Base-by-base conservation (phyloP, 2,888 invertebrate species). In the Ichneumon xanthorius region DNA sequence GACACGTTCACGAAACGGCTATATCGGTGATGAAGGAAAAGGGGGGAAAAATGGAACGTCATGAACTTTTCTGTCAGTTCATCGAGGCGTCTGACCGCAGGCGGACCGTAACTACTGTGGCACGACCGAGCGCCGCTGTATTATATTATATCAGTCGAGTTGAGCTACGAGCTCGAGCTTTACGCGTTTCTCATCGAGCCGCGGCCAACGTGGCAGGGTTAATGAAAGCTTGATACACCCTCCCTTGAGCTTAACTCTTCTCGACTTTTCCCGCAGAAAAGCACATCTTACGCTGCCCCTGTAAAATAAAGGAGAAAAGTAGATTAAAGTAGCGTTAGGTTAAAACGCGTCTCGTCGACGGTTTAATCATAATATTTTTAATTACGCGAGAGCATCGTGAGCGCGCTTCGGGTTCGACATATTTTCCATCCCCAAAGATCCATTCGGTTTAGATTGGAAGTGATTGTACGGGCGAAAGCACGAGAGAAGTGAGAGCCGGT, bases 341-440 rank as follows among this genome's bases (percentile, higher is more conserved):
- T 67, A 72, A 80, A 77, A 68, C 72, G 80, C 82, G 84, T 81
- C 75, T 76, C 71, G 85, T 81, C 82, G 79, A 84, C 86, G 85
- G 83, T 88, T 92, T 90, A 90, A 91, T 91, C 91, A 90, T 91
- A 90, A 91, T 91, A 89, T 90, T 90, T 91, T 84, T 89, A 90
- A 91, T 91, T 90, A 88, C 85, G 55, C 86, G 70, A 82, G 75
- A 77, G 73, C 84, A 70, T 50, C 16, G 65, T n/a, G 53, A 19
- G 65, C n/a, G 26, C 30, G 11, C 22, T 65, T 53, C 58, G 14
- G 26, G 73, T 22, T n/a, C 65, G 30, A 22, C 58, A 26, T 73
- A 63, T 63, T 16, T 63, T 63, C 33, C 33, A 33, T 61, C 40
- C 40, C 26, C 22, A 63, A 78, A 71, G 40, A 19, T 72, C 40